Percentiles rank a stretch among this genome's conserved stretches.
Evolutionary conservation across 2,797 vertebrate species (phyloP).

Genomic region (Vultur gryphus): DNA sequence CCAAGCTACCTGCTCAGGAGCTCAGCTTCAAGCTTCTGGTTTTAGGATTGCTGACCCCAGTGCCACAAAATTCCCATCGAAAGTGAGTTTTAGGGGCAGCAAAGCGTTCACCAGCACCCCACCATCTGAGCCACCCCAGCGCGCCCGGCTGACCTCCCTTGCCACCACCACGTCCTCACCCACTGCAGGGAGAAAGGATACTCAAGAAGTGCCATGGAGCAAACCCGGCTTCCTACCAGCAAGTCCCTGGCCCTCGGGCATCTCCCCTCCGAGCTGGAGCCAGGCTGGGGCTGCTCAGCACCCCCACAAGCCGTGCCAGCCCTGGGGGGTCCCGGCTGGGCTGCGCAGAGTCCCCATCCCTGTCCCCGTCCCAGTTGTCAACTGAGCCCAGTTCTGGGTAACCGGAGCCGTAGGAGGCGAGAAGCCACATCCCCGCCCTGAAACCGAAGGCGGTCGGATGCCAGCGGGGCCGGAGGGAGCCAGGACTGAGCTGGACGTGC

Average conservation of each 20-base stretch:
- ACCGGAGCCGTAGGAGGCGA: not conserved
- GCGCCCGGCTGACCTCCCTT: fast-evolving
- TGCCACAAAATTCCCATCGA: not conserved
- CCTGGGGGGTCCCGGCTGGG: not conserved
- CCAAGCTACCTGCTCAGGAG: not conserved
- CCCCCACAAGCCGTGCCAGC: not conserved
- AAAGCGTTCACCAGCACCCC: not conserved
- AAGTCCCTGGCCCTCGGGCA: not conserved
- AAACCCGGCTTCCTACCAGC: not conserved
- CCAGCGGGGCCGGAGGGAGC: not conserved
- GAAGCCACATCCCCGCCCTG: not conserved
- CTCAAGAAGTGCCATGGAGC: not conserved
- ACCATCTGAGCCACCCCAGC: not conserved
- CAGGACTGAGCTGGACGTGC: not conserved
- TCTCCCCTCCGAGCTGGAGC: not conserved
- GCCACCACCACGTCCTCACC: not conserved
- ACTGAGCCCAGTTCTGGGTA: not conserved
- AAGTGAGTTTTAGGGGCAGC: not conserved
- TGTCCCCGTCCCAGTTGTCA: not conserved
- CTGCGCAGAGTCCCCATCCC: not conserved
- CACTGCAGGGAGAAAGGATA: not conserved
- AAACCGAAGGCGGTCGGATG: not conserved
- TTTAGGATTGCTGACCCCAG: not conserved
- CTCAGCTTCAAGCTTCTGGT: not conserved
- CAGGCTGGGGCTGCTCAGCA: not conserved